Base-by-base conservation (phyloP, 30 jellyfish, hydroid and myxozoan species). In the Turritopsis rubra region DNA sequence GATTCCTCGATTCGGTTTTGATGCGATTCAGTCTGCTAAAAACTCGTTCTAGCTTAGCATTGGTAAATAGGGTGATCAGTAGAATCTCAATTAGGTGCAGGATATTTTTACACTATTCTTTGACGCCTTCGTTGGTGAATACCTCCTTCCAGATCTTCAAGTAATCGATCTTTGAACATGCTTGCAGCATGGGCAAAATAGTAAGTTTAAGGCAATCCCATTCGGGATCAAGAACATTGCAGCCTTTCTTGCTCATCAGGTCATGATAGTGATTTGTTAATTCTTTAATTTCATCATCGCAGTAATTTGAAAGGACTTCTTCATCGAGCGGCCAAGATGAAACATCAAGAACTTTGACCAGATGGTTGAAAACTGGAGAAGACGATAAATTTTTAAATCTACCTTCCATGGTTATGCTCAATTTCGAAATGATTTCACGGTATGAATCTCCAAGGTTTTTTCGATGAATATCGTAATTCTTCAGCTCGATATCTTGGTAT, bases 1-100 rank as follows among this genome's bases (percentile, higher is more conserved):
- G 16, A 54, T 79, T 7, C 13, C 85, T 1, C 1, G 1, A 1
- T 20, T 41, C 80, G 1, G 85, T 22, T 54, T 79, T 74, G 80
- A 79, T 1, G 23, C 83, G 23, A 4, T 54, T 54, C 79, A 54
- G 27, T 1, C 83, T 54, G 41, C 85, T 54, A 52, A 79, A 79
- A 0, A 79, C 83, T 1, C 1, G 79, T 54, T 79, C 85, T 0
- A 79, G 4, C 52, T 79, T 79, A 0, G 83, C 85, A 0, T 79
- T 79, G 1, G 85, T 79, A 41, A 79, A 79, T 0, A 83, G 83
- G 1, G 85, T 79, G 25, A 79, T 79, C 26, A 79, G 41, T 0
- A 7, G 83, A 79, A 79, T 1, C 13, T 79, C 79, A 0, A 79
- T 79, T 1, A 79, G 1, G 52, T 79, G 77, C 31, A 79, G 52